These are phyloP conservation scores for Bos indicus DNA, from an alignment of 2,113 vertebrate species.

Conservation along the genomic window DNA sequence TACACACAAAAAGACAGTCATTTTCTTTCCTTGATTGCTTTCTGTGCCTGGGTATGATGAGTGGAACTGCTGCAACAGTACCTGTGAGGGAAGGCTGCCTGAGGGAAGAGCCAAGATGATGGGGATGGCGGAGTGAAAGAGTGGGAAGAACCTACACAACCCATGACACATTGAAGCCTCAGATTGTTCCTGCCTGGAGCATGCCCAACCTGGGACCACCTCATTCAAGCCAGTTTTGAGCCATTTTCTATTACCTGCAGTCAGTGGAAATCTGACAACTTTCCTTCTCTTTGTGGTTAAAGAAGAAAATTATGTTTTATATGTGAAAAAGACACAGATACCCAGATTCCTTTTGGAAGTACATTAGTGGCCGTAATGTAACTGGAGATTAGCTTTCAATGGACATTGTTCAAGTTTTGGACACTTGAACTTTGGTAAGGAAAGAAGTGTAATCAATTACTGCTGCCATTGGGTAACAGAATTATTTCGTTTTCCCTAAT, in stretches of 20 bases:
- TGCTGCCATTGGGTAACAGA: neutral
- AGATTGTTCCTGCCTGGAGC: neutral
- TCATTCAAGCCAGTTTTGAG: neutral
- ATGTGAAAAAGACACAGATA: neutral
- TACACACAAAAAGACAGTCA: neutral
- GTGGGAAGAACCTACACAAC: accelerated
- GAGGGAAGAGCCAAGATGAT: neutral
- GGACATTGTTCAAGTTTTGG: neutral
- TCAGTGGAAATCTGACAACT: neutral
- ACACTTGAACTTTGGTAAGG: neutral
- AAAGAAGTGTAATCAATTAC: neutral
- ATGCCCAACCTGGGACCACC: neutral
- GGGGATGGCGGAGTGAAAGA: neutral
- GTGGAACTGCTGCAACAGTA: neutral
- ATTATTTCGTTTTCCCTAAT: neutral
- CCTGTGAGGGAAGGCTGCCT: neutral
- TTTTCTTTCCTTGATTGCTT: neutral
- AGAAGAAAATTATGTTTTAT: neutral
- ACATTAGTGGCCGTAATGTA: neutral
- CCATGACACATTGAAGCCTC: neutral
- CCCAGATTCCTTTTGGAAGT: constrained; percentile 10
- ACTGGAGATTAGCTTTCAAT: neutral
- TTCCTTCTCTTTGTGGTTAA: neutral
- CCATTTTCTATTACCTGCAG: neutral
- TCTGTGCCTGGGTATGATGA: neutral